Evolutionary conservation across 2,888 invertebrate genomes (phyloP).

Genomic region (Aricia artaxerxes): DNA sequence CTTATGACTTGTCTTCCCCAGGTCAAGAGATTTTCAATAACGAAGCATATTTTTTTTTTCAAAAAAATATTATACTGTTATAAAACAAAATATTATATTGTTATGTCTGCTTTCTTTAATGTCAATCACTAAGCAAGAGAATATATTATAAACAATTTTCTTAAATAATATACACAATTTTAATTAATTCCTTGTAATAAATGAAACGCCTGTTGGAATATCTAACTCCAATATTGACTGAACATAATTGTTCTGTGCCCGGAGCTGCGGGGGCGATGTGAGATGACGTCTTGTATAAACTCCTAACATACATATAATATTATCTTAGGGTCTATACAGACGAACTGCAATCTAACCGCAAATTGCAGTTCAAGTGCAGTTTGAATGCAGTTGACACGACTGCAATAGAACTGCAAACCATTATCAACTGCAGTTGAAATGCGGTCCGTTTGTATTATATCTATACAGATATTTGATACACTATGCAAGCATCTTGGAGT

Average conservation of each 20-base stretch:
- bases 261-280: neutral
- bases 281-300: neutral
- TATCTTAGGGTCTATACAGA: neutral
- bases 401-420: no score
- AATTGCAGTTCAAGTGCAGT: no score
- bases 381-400: no score
- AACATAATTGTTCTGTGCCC: conserved; percentile 4
- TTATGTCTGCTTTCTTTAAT: neutral
- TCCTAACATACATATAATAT: neutral
- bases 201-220: conserved; percentile 1
- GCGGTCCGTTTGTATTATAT: no score
- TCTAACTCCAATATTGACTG: conserved; percentile 4
- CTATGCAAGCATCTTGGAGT: neutral
- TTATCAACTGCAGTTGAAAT: no score
- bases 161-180: neutral
- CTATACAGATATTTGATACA: neutral
- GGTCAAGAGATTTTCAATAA: no score
- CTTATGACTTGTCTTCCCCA: no score
- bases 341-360: no score
- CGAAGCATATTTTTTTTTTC: no score
- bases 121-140: neutral
- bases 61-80: no score
- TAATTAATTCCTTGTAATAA: neutral
- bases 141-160: neutral
- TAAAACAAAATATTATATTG: no score